Base-by-base conservation (phyloP, 2,888 invertebrate species). In the Macrophya annulata region DNA sequence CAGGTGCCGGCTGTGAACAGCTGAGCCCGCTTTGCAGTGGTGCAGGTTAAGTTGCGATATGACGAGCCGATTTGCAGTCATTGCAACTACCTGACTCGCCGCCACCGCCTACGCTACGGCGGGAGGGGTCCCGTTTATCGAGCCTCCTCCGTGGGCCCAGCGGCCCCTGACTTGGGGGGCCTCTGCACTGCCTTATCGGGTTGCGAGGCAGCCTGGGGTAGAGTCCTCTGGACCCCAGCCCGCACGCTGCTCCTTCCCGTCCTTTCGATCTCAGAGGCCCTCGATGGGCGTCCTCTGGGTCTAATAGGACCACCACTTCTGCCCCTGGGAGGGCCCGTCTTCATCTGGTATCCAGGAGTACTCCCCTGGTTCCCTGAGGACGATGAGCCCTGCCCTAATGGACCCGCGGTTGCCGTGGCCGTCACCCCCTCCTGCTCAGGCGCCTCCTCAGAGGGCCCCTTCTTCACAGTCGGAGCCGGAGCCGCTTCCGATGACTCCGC, bases 1-100 rank as follows among this genome's bases (percentile, higher is more conserved):
- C n/a, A n/a, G n/a, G n/a, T n/a, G n/a, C n/a, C n/a, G n/a, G n/a
- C n/a, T n/a, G n/a, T n/a, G n/a, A n/a, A n/a, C n/a, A n/a, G n/a
- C n/a, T n/a, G n/a, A n/a, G n/a, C n/a, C n/a, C n/a, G n/a, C n/a
- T n/a, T n/a, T n/a, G n/a, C n/a, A n/a, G n/a, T n/a, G n/a, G n/a
- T 37, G 85, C 86, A 86, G 15, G 84, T 86, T 86, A 0, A 45
- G 8, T 45, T 45, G 45, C 8, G 12, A 77, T 86, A 10, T 85
- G 9, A 1, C 9, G 45, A 5, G 45, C 10, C 9, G 9, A 10
- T 45, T 10, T 1, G 10, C 45, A 6, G 45, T 6, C 10, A 10
- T 45, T 8, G 45, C n/a, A 10, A 9, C 45, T 45, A 45, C n/a
- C n/a, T n/a, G n/a, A n/a, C n/a, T n/a, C n/a, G n/a, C n/a, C n/a